Conservation (phyloP, 2,797 vertebrate species). For the Pseudochaenichthys georgianus region DNA sequence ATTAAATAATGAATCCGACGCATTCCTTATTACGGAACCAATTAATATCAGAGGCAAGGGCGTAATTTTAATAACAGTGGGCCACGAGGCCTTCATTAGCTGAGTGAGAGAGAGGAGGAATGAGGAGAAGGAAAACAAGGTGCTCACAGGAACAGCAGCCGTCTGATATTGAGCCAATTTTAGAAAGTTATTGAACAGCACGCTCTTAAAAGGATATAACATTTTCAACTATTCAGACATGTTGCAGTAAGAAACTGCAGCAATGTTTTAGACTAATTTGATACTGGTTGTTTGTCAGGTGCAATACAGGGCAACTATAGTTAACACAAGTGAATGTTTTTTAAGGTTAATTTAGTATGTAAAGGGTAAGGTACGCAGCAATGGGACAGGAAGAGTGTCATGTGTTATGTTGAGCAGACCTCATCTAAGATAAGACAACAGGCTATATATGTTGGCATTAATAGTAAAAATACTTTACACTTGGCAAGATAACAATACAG, state of each 20-base stretch:
- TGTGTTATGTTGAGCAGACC: background rate
- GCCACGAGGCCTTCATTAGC: conserved; percentile 95
- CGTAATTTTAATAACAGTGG: conserved; percentile 97
- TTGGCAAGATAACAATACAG: background rate
- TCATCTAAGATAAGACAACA: background rate
- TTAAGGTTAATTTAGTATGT: conserved; percentile 25
- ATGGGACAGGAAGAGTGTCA: background rate
- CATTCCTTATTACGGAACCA: conserved; percentile 97
- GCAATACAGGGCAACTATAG: background rate
- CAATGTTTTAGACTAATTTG: conserved; percentile 37
- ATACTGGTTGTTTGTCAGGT: conserved; percentile 29
- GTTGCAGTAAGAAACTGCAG: conserved; percentile 23
- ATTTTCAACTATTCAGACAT: conserved; percentile 46
- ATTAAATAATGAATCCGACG: conserved; percentile 98
- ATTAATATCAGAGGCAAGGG: conserved; percentile 96
- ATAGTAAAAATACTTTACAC: background rate
- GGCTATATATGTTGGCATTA: background rate
- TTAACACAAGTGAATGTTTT: conserved; percentile 21
- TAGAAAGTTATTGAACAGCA: conserved; percentile 60
- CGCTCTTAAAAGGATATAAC: conserved; percentile 41
- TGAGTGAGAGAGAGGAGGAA: conserved; percentile 69
- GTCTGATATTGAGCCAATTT: conserved; percentile 58
- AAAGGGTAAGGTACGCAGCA: conserved; percentile 1
- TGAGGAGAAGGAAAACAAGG: conserved; percentile 72
- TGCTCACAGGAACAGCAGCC: conserved; percentile 82